Evolutionary conservation across 2,797 vertebrate species (phyloP).

Genomic region (Peromyscus eremicus): DNA sequence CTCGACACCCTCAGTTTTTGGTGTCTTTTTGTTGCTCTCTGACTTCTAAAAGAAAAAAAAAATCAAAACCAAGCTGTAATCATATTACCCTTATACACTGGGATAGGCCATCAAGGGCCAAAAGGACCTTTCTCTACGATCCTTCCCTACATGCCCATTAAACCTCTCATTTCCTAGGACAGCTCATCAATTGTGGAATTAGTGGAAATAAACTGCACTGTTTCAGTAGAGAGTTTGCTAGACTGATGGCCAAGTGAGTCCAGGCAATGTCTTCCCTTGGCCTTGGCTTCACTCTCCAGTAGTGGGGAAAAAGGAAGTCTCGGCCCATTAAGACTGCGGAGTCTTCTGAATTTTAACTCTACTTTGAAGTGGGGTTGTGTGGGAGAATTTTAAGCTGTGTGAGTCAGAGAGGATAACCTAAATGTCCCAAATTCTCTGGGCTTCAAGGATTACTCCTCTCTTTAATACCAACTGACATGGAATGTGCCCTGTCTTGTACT

Average conservation of each 20-base stretch:
- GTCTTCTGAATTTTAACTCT: slow-evolving; percentile 19
- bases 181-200: not conserved
- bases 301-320: not conserved
- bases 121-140: not conserved
- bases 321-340: not conserved
- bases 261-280: not conserved
- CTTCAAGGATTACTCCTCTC: slow-evolving; percentile 46
- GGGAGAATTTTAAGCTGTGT: slow-evolving; percentile 60
- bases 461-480: slow-evolving; percentile 8
- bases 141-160: not conserved
- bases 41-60: not conserved
- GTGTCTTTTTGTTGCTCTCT: not conserved
- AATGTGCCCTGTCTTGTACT: not conserved
- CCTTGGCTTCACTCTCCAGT: not conserved
- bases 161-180: slow-evolving; percentile 6
- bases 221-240: not conserved
- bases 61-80: not conserved
- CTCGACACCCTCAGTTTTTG: not conserved
- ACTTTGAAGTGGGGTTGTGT: not conserved
- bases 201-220: slow-evolving; percentile 30
- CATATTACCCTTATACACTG: not conserved
- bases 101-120: not conserved
- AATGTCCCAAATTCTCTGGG: not conserved
- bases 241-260: not conserved
- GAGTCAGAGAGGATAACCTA: not conserved